Conservation (phyloP, 2,888 invertebrate genomes). For the Ommatoiulus sabulosus region DNA sequence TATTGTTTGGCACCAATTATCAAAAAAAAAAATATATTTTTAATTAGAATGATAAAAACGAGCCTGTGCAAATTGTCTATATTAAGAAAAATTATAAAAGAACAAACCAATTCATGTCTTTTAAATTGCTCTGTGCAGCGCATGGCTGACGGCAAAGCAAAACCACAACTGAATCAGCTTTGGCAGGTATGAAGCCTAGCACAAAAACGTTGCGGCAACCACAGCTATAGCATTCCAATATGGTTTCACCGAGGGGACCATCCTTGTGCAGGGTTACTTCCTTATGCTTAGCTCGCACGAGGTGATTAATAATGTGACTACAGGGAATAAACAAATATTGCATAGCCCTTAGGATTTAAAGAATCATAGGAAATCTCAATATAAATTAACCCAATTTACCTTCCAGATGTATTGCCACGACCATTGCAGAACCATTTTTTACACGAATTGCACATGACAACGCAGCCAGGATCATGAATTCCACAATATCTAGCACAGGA, state of each 20-base stretch:
- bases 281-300: constrained; percentile 99
- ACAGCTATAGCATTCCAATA: constrained; percentile 98
- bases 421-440: constrained; percentile 99
- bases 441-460: constrained; percentile 98
- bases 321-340: background rate
- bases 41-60: too few species aligned
- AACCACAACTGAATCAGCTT: constrained; percentile 98
- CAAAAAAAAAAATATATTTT: too few species aligned
- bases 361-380: background rate
- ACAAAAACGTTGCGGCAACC: constrained; percentile 98
- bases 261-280: constrained; percentile 98
- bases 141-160: constrained; percentile 97
- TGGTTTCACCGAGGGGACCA: constrained; percentile 96
- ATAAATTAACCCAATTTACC: constrained; percentile 64
- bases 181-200: constrained; percentile 98
- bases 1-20: too few species aligned
- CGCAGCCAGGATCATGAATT: constrained; percentile 96
- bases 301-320: constrained; percentile 98
- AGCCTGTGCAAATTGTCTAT: background rate
- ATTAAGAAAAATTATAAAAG: background rate
- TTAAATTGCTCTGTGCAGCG: constrained; percentile 95
- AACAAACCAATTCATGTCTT: constrained; percentile 95
- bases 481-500: constrained; percentile 90
- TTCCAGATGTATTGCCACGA: constrained; percentile 94
- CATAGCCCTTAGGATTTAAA: too few species aligned